Evolutionary conservation across 2,888 invertebrate genomes (phyloP).

Genomic region (Rhamnusium bicolor): DNA sequence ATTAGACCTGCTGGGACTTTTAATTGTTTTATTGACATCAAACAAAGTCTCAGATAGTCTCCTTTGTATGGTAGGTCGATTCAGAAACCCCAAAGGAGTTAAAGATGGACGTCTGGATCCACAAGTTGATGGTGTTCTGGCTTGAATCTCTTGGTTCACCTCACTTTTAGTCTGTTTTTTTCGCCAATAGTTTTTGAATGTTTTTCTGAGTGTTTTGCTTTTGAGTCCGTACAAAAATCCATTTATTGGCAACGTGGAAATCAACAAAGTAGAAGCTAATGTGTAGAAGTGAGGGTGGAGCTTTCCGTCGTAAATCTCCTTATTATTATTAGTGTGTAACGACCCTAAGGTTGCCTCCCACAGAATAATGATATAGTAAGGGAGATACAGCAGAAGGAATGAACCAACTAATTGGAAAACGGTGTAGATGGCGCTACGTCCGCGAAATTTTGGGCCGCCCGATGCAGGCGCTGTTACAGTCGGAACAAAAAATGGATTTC

Average conservation of each 20-base stretch:
- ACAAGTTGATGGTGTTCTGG: conserved; percentile 84
- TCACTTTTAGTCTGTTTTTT: conserved; percentile 86
- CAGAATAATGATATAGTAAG: conserved; percentile 81
- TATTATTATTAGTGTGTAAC: conserved; percentile 53
- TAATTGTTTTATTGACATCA: conserved; percentile 68
- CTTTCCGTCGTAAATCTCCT: conserved; percentile 35
- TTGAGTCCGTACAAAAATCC: conserved; percentile 86
- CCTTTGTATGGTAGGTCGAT: conserved; percentile 73
- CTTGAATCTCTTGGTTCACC: conserved; percentile 86
- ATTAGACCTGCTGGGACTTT: conserved; percentile 63
- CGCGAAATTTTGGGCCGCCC: conserved; percentile 72
- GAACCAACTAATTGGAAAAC: conserved; percentile 83
- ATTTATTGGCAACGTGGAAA: conserved; percentile 82
- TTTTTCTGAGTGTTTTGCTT: conserved; percentile 80
- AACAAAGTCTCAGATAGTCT: conserved; percentile 75
- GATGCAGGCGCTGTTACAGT: conserved; percentile 76
- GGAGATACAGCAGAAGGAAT: conserved; percentile 81
- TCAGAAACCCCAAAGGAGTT: conserved; percentile 70
- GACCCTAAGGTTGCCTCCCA: conserved; percentile 75
- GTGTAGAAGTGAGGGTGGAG: conserved; percentile 73
- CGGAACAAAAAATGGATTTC: conserved; percentile 84
- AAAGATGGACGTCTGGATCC: conserved; percentile 81
- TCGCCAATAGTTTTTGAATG: conserved; percentile 84
- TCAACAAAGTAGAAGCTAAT: conserved; percentile 78
- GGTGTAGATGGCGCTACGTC: conserved; percentile 77